Conservation (phyloP, 2,888 invertebrate species). For the Agrotis puta region DNA sequence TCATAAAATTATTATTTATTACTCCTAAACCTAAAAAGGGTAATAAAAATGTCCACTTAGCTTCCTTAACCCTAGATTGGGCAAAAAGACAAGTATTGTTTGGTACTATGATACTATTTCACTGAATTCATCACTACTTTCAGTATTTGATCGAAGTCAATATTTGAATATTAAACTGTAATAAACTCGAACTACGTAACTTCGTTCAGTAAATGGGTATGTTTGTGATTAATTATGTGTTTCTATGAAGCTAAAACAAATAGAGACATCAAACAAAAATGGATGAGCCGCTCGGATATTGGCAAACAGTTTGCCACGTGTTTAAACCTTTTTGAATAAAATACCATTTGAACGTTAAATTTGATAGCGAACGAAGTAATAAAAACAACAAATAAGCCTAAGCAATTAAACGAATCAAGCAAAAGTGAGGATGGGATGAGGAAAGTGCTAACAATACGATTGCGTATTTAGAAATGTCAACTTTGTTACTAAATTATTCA, state of each 20-base stretch:
- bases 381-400: not conserved
- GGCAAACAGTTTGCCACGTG: not conserved
- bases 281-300: not conserved
- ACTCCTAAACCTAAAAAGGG: not conserved
- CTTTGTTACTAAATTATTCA: not conserved
- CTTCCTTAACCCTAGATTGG: not conserved
- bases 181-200: not conserved
- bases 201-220: not conserved
- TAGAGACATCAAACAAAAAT: not conserved
- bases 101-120: no score
- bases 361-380: not conserved
- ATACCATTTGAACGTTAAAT: not conserved
- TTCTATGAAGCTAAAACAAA: not conserved
- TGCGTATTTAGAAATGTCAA: not conserved
- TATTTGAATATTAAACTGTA: not conserved
- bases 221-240: not conserved
- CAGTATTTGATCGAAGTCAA: not conserved
- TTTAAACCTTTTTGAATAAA: not conserved
- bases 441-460: not conserved
- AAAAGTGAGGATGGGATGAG: no score
- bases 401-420: constrained; percentile 3
- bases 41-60: constrained; percentile 22
- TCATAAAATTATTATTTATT: constrained; percentile 31
- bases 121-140: not conserved
- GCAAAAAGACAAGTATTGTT: not conserved